Percentiles rank a stretch among this genome's conserved stretches.
Evolutionary conservation across 2,113 vertebrate genomes (phyloP).

Genomic region (Terrapene triunguis): DNA sequence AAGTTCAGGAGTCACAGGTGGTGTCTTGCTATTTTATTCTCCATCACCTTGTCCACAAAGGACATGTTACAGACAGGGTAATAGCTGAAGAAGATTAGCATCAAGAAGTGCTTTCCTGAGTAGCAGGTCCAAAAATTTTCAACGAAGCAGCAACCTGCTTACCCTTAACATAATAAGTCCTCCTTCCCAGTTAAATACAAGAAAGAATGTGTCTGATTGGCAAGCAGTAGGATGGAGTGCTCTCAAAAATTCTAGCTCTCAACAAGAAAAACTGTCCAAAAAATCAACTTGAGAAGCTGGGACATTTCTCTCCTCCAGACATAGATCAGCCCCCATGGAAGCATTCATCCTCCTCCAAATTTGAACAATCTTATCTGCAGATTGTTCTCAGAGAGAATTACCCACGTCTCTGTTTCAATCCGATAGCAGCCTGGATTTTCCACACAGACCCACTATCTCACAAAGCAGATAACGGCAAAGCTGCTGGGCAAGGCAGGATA

Average conservation of each 20-base stretch:
- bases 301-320: constrained; percentile 8
- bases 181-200: background rate
- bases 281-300: background rate
- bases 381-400: constrained; percentile 60
- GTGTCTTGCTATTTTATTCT: background rate
- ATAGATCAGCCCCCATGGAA: constrained; percentile 12
- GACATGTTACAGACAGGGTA: background rate
- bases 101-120: background rate
- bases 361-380: constrained; percentile 57
- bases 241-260: background rate
- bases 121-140: background rate
- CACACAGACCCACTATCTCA: constrained; percentile 63
- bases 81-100: background rate
- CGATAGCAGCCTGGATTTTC: constrained; percentile 74
- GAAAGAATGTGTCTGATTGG: background rate
- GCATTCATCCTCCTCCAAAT: constrained; percentile 28
- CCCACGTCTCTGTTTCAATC: constrained; percentile 52
- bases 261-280: background rate
- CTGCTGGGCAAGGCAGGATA: constrained; percentile 62
- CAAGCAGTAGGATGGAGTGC: background rate
- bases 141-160: background rate
- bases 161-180: background rate
- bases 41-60: background rate
- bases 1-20: background rate
- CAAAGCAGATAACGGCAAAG: constrained; percentile 69